These are phyloP conservation scores for Podarcis lilfordi DNA, from an alignment of 2,797 vertebrate genomes.

Conservation along the genomic window DNA sequence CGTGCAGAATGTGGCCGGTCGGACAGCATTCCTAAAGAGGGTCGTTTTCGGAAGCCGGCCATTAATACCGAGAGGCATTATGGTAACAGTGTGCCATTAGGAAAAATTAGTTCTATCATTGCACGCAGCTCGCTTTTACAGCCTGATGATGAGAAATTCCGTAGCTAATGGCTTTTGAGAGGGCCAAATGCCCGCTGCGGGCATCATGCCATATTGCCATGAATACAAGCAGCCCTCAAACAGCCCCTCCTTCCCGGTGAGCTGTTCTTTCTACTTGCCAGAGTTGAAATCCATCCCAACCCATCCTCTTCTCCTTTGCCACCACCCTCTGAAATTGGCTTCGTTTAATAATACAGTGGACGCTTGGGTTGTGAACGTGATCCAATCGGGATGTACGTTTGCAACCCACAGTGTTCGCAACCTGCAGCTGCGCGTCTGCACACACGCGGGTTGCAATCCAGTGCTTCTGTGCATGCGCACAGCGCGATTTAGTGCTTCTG, in stretches of 20 bases:
- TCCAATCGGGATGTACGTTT: no score
- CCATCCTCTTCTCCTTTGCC: slow-evolving; percentile 33
- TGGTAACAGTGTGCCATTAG: not conserved
- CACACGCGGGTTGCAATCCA: no score
- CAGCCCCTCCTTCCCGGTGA: slow-evolving; percentile 14
- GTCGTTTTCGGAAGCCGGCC: not conserved
- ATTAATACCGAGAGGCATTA: not conserved
- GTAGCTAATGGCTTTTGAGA: not conserved
- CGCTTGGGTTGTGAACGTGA: no score
- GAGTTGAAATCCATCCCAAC: not conserved
- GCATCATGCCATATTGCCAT: not conserved
- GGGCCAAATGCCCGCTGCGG: not conserved
- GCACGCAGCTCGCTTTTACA: not conserved
- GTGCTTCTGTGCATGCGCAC: no score
- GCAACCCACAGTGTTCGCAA: no score
- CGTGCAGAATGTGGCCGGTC: not conserved
- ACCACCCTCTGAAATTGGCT: not conserved
- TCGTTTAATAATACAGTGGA: not conserved
- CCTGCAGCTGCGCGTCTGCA: no score
- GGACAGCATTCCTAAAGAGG: not conserved
- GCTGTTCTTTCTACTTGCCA: not conserved
- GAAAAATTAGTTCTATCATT: not conserved
- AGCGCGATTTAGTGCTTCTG: no score
- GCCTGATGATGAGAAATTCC: not conserved
- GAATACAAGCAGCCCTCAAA: not conserved